A percentile compares a stretch with the other conserved stretches of the same genome.
These are phyloP conservation scores for Ptilonorhynchus violaceus DNA, from an alignment of 2,113 vertebrate genomes.

Conservation along the genomic window DNA sequence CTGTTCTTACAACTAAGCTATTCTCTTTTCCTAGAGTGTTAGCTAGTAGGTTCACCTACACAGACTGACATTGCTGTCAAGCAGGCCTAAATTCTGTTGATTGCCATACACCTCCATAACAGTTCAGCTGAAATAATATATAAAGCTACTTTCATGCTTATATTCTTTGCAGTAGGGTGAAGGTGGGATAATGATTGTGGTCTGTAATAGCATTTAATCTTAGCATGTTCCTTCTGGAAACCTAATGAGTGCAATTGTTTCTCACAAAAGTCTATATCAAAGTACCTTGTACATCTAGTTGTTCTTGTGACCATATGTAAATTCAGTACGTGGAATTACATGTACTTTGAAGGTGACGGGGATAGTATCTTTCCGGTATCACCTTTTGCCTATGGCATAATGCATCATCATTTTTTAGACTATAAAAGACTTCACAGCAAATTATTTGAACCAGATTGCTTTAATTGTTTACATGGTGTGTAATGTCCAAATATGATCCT, in stretches of 20 bases:
- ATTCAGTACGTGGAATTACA: not conserved
- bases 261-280: not conserved
- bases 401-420: not conserved
- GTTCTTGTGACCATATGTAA: not conserved
- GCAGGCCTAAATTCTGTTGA: not conserved
- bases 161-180: not conserved
- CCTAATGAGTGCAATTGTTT: not conserved
- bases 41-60: not conserved
- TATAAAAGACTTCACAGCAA: not conserved
- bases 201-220: not conserved
- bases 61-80: not conserved
- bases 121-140: not conserved
- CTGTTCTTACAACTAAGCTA: not conserved
- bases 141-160: not conserved
- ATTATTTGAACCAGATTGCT: not conserved
- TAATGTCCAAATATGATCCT: not conserved
- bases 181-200: not conserved
- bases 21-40: not conserved
- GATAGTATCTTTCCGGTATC: not conserved
- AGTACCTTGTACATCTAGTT: not conserved
- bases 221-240: not conserved
- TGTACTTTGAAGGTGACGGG: not conserved
- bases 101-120: not conserved
- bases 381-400: not conserved
- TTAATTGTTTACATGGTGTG: not conserved